Evolutionary conservation across 2,113 vertebrate species (phyloP).

Genomic region (Rhynchomys soricoides): DNA sequence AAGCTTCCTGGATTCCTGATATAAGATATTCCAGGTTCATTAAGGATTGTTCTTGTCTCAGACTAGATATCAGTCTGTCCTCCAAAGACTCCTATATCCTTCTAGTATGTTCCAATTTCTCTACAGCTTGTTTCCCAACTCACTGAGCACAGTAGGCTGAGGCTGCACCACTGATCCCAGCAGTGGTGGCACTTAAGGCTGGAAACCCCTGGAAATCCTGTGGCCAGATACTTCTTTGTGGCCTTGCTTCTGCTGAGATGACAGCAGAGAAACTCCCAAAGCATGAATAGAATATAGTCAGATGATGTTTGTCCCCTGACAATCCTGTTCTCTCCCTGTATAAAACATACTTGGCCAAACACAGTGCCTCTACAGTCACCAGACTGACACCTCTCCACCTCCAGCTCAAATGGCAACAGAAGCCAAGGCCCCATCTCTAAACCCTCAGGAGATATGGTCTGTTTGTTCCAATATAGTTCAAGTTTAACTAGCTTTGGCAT

Average conservation of each 20-base stretch:
- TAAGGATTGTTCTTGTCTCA: not conserved
- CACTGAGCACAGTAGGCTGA: not conserved
- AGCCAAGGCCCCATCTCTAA: not conserved
- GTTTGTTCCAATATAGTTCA: not conserved
- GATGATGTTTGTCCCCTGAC: not conserved
- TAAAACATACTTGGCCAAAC: not conserved
- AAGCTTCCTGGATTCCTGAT: not conserved
- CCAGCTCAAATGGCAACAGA: not conserved
- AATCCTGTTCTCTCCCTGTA: not conserved
- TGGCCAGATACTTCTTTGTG: not conserved
- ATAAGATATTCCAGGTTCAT: not conserved
- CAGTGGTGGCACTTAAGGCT: fast-evolving
- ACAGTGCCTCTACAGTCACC: not conserved
- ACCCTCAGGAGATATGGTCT: not conserved
- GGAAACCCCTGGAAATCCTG: not conserved
- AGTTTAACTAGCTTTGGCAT: not conserved
- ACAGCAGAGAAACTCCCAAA: not conserved
- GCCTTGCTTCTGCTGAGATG: not conserved
- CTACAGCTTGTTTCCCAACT: not conserved
- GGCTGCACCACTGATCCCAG: not conserved
- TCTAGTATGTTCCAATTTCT: not conserved
- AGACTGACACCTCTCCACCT: not conserved
- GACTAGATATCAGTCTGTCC: not conserved
- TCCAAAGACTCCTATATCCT: not conserved
- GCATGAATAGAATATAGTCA: not conserved